Base-by-base conservation (phyloP, 2,888 invertebrate species). In the Ecliptopera silaceata region DNA sequence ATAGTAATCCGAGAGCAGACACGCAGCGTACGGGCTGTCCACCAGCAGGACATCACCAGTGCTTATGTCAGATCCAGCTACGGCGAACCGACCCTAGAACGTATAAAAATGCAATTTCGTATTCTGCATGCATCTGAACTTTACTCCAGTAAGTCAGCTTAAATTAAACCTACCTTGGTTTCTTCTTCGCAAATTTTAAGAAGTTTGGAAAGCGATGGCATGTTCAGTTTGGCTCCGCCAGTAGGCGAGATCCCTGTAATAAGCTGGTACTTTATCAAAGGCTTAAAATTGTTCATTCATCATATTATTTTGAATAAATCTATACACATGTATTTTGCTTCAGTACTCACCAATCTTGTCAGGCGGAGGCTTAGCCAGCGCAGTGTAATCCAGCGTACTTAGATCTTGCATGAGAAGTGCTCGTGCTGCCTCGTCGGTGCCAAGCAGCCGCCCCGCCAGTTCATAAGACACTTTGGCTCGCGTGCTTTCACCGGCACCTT, bases 21-120 rank as follows among this genome's bases (percentile, higher is more conserved):
- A 95, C 0, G 96, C 94, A 0, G 95, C 95, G 66, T 94, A 94
- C 0, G 97, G 95, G 29, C 90, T 84, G 79, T 97, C 97, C 1
- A 93, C 92, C 0, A 96, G 88, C 11, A 97, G 79, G 0, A 94
- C 93, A 73, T 96, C 96, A 0, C 97, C 97, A 0, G 95, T 93
- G 61, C 88, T 86, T 32, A 96, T 92, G 0, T 84, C 74, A 8
- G 90, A 84, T 46, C 88, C 91, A 3, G 97, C 95, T 0, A 95
- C 93, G 0, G 94, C 93, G 72, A 93, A 95, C 20, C 95, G 93
- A 10, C 97, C 97, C 92, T 92, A 71, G 0, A 64, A 56, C 10
- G 20, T n/a, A 38, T 17, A 15, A 34, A 1, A 12, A 34, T 13
- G 6, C 2, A 2, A 26, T 8, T 20, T 8, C 6, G 26, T 6